phyloP scores from a whole-genome alignment of 2,113 vertebrate genomes.

The Mus spicilegus region DNA sequence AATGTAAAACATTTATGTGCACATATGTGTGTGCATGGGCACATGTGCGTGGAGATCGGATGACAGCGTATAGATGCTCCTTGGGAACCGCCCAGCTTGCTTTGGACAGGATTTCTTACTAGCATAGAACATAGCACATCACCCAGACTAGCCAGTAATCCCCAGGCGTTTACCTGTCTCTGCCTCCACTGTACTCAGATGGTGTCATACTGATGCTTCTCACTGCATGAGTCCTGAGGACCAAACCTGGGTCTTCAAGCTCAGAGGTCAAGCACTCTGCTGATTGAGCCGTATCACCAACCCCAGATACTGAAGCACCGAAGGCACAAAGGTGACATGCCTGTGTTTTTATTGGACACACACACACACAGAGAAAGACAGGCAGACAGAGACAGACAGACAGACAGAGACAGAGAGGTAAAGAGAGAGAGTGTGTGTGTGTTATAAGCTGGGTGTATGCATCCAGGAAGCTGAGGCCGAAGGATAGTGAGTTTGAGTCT shows the following conservation, averaged over 20 bases:
- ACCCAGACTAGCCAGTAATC: not conserved
- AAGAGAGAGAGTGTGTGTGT: no score
- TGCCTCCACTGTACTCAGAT: not conserved
- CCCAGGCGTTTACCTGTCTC: not conserved
- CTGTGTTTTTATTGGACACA: not conserved
- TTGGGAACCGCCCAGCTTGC: not conserved
- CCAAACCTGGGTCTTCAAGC: not conserved
- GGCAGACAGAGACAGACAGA: not conserved
- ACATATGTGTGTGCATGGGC: not conserved
- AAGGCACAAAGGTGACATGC: not conserved
- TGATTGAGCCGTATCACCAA: not conserved
- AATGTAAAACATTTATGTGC: not conserved
- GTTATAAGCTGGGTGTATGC: no score
- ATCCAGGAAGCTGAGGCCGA: not conserved
- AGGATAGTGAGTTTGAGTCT: not conserved
- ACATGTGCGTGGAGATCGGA: not conserved
- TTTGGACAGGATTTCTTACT: not conserved
- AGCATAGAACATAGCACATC: not conserved
- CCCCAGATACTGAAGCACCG: not conserved
- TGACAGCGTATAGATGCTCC: not conserved
- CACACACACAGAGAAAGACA: no score
- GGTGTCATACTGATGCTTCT: not conserved
- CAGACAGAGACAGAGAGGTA: no score
- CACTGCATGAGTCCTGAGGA: not conserved
- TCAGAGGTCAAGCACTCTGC: not conserved